Evolutionary conservation across 2,888 invertebrate species (phyloP).

Genomic region (Oscheius sp.): DNA sequence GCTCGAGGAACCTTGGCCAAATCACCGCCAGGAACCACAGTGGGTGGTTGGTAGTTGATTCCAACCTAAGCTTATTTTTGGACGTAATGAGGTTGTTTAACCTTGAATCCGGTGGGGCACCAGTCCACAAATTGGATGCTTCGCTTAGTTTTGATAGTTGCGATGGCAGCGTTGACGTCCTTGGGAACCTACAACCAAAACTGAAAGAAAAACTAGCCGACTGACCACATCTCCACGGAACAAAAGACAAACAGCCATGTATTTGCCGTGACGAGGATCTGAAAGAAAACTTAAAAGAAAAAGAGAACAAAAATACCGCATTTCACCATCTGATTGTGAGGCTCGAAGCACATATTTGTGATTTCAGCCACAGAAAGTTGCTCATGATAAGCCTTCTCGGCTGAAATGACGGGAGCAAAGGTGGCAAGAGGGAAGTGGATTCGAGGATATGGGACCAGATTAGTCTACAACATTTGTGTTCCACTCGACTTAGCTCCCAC

Average conservation of each 20-base stretch:
- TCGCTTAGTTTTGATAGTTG: slow-evolving; percentile 68
- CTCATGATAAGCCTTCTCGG: slow-evolving; percentile 70
- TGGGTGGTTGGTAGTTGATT: slow-evolving; percentile 73
- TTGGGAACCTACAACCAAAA: slow-evolving; percentile 48
- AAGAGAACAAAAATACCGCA: slow-evolving; percentile 70
- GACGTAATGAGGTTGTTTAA: slow-evolving; percentile 27
- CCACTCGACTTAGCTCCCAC: neutral
- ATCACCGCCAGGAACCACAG: slow-evolving; percentile 90
- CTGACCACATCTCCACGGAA: slow-evolving; percentile 66
- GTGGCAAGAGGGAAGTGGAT: slow-evolving; percentile 87
- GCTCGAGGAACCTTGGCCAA: slow-evolving; percentile 78
- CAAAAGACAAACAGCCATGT: slow-evolving; percentile 74
- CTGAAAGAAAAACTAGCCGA: neutral
- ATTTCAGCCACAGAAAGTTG: slow-evolving; percentile 76
- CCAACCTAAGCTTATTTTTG: slow-evolving; percentile 72
- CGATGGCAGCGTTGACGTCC: slow-evolving; percentile 68
- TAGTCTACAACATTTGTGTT: slow-evolving; percentile 60
- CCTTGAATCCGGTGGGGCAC: slow-evolving; percentile 69
- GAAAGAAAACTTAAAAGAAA: neutral
- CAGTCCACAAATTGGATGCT: slow-evolving; percentile 68
- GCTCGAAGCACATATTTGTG: slow-evolving; percentile 88
- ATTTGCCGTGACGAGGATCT: slow-evolving; percentile 72
- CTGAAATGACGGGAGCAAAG: slow-evolving; percentile 69
- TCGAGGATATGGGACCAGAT: slow-evolving; percentile 83
- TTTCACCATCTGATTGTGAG: slow-evolving; percentile 78